These are phyloP conservation scores for Nasonia vitripennis DNA, from an alignment of 1,140 invertebrate genomes.

Conservation along the genomic window DNA sequence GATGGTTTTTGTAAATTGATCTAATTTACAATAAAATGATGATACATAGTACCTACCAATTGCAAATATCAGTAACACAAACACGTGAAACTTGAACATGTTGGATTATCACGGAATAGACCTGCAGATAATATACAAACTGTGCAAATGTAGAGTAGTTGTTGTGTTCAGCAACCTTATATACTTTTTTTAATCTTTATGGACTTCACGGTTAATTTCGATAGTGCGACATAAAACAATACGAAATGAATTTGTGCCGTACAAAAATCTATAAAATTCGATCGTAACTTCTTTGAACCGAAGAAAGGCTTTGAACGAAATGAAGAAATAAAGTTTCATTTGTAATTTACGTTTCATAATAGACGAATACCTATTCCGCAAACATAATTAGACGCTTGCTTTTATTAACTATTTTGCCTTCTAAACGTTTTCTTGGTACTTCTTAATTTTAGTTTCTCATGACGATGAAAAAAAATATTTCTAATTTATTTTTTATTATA, in stretches of 20 bases:
- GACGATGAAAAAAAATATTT: no score
- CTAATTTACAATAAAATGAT: not conserved
- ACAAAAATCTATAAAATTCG: constrained; percentile 40
- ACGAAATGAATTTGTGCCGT: constrained; percentile 32
- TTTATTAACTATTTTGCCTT: no score
- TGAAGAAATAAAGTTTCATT: not conserved
- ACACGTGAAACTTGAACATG: constrained; percentile 27
- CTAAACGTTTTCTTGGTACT: no score
- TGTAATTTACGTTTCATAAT: constrained; percentile 41
- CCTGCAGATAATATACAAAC: constrained; percentile 26
- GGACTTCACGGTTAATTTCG: constrained; percentile 14
- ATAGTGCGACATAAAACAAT: constrained; percentile 29
- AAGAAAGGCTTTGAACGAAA: not conserved
- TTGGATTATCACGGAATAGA: constrained; percentile 30
- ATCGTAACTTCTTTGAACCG: constrained; percentile 13
- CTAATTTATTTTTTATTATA: no score
- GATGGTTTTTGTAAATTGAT: not conserved
- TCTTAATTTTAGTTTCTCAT: no score
- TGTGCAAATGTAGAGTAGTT: constrained; percentile 19
- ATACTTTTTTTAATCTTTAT: constrained; percentile 42
- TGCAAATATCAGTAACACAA: constrained; percentile 21
- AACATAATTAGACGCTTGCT: not conserved
- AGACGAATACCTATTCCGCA: not conserved
- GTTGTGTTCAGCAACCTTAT: constrained; percentile 24
- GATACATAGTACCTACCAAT: constrained; percentile 3